phyloP scores from a whole-genome alignment of 2,113 vertebrate genomes.

The Ploceus nigricollis region DNA sequence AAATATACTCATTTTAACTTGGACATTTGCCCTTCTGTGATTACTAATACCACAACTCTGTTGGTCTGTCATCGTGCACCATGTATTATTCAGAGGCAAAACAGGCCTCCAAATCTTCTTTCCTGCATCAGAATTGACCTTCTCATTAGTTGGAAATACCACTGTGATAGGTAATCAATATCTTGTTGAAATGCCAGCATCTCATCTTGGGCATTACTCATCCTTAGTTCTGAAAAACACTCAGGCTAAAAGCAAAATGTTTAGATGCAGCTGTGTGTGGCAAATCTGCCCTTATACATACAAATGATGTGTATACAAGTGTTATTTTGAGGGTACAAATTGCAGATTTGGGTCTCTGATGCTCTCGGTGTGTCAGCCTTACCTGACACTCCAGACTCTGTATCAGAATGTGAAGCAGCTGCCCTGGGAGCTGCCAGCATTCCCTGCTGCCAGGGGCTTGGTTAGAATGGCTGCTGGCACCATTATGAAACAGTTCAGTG shows the following conservation, averaged over 20 bases:
- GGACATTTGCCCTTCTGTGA: neutral
- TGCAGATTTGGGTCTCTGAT: neutral
- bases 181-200: conserved; percentile 22
- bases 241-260: conserved; percentile 1
- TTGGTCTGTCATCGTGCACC: neutral
- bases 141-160: conserved; percentile 58
- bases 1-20: neutral
- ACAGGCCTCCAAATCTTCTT: neutral
- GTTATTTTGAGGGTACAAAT: neutral
- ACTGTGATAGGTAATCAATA: conserved; percentile 50
- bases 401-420: neutral
- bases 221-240: neutral
- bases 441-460: neutral
- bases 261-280: neutral
- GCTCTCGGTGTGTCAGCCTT: neutral
- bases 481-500: neutral
- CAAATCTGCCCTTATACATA: neutral
- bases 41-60: neutral
- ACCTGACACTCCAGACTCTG: neutral
- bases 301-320: neutral
- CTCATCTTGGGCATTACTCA: conserved; percentile 7
- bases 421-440: neutral
- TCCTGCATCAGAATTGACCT: conserved; percentile 18
- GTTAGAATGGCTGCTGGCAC: neutral
- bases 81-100: neutral